Conservation (phyloP, 1,140 invertebrate species). For the Hyposmocoma kahamanoa region DNA sequence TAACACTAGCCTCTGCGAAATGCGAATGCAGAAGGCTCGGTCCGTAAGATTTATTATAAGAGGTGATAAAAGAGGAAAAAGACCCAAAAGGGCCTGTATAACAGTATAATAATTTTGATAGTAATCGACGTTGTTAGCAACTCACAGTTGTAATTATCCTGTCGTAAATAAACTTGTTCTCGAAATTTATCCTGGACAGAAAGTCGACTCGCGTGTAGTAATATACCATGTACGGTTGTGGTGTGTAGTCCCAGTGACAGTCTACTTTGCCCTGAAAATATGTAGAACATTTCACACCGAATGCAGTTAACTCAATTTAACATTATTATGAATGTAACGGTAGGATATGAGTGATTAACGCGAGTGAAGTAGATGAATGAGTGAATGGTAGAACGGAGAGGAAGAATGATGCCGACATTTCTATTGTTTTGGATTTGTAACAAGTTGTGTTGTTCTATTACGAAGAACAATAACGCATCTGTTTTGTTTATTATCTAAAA, state of each 20-base stretch:
- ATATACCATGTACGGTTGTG: slow-evolving; percentile 13
- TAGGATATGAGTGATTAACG: not conserved
- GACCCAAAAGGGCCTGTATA: not conserved
- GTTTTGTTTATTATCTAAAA: too few species aligned
- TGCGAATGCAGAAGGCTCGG: too few species aligned
- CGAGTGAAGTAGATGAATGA: not conserved
- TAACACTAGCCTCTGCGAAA: too few species aligned
- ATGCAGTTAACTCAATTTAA: not conserved
- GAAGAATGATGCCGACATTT: not conserved
- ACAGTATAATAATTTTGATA: not conserved
- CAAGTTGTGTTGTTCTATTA: too few species aligned
- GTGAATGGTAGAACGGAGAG: not conserved
- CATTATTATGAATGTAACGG: not conserved
- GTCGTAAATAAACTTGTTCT: slow-evolving; percentile 28
- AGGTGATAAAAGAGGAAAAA: not conserved
- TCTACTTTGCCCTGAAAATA: slow-evolving; percentile 37
- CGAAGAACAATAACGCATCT: too few species aligned
- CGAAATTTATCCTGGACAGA: slow-evolving; percentile 12
- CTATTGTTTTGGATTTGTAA: not conserved
- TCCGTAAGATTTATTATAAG: too few species aligned
- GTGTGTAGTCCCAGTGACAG: slow-evolving; percentile 19
- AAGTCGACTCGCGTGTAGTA: slow-evolving; percentile 22
- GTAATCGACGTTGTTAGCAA: not conserved
- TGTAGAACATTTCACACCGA: not conserved
- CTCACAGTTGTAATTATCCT: slow-evolving; percentile 20